Evolutionary conservation across 2,888 invertebrate genomes (phyloP), one percentile per base, ranked within the genome.

Genomic region (Protophormia terraenovae): DNA sequence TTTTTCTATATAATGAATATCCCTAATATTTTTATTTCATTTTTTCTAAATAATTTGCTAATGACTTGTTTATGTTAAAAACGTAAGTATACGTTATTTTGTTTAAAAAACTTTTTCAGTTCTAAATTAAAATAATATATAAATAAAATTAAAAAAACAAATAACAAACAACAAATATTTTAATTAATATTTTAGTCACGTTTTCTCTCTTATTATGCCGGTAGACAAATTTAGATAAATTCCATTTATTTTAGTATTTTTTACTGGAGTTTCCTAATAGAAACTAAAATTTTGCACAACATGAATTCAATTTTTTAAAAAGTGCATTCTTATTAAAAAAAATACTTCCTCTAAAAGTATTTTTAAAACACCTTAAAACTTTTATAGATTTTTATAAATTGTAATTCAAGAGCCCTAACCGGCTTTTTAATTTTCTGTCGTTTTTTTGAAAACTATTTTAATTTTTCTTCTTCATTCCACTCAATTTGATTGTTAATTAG

Each of bases 181-280:
- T 50, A 29, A 24, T 55, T 32, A 24, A 38, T 38, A 66, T 66
- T 83, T 77, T 12, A 72, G 58, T 64, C 83, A 83, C 83, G 83
- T 77, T 47, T 12, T 41, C 6, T 41, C 32, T 69, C 41, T 16
- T 14, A 32, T 38, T 66, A 77, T 64, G 77, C 83, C 77, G 77
- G 64, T 72, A 64, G 71, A 77, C 53, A 60, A 45, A 58, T 72
- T 82, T 64, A 62, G 53, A 62, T 38, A 24, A 19, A 71, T 62
- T 69, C 19, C 50, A 75, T 58, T 77, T 58, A 29, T 27, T 73
- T 41, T 22, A 16, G 24, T 35, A 41, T 29, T 2, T 24, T 66
- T n/a, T 50, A 50, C 10, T 19, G n/a, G n/a, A n/a, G 16, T 60
- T 7, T 14, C 0, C 16, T 2, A n/a, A 45, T 7, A 50, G 22